Base-by-base conservation (phyloP, 2,113 vertebrate genomes). In the Clinocottus analis region DNA sequence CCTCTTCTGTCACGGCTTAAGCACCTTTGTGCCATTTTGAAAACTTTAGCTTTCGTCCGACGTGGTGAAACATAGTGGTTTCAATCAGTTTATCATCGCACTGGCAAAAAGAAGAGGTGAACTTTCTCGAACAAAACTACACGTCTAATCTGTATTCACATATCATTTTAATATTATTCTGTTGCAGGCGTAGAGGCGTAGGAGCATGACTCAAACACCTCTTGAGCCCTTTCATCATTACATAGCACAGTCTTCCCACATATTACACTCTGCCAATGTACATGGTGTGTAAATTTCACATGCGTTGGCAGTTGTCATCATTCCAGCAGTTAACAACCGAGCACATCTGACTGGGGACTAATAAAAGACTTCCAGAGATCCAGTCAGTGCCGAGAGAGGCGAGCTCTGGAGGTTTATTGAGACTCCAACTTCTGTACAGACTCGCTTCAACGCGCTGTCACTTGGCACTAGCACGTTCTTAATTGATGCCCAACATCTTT, bases 401-500 rank as follows among this genome's bases (percentile, higher is more conserved):
- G 5, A 62, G 55, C 77, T 81, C 71, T 31, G 31, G 72, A 51
- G 59, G 53, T 71, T 77, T 80, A 78, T 82, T 29, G 2, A 39
- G 56, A 73, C 31, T 74, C 49, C 31, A 43, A 14, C 49, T 75
- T 49, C 59, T 43, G 73, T 35, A n/a, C 59, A 49, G 82, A 68
- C 29, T 65, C 39, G 8, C 63, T 80, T 61, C 27, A 39, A 17
- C 41, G 4, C 0, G 21, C 75, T 67, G 75, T 83, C 82, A 77
- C 74, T 83, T 58, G 41, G 55, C 82, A 37, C 55, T 4, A 39
- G 66, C 1, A 64, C 72, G 60, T 68, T 75, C 53, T 68, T 82
- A 75, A 84, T 35, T 69, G 75, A 88, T 77, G 64, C 62, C 0
- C 35, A 84, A 25, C 59, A 81, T 80, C 53, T 64, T 87, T 61